Evolutionary conservation across 2,888 invertebrate genomes (phyloP), one percentile per base, ranked within the genome.

Genomic region (Ormyrus nitidulus): DNA sequence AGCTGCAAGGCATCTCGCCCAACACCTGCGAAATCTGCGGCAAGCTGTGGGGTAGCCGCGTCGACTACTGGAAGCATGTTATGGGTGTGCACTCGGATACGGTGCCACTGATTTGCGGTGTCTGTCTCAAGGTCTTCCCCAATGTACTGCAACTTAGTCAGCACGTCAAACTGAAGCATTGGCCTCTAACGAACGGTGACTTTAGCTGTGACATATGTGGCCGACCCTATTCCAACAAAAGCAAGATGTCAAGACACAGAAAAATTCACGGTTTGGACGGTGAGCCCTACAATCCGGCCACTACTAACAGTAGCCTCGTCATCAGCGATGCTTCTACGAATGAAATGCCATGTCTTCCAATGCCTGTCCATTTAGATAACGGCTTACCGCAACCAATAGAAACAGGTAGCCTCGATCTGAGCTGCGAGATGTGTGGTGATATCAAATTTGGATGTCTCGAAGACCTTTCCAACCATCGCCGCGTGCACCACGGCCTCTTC

Each of bases 401-500:
- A 13, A 62, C 76, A 8, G 11, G 53, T 3, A 34, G 71, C 0
- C 5, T 64, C 11, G 76, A 78, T 5, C 83, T 90, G 4, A 87
- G 79, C 51, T 90, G 90, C 81, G 90, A 90, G 10, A 85, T 87
- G 76, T 90, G 90, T 56, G 81, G 84, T 5, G 87, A 89, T 13
- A 64, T 87, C 4, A 89, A 88, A 58, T 93, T 93, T 83, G 86
- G 90, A 13, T 90, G 88, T 64, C 90, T 92, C 76, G 92, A 92
- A 72, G 92, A 92, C 51, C 91, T 93, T 54, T 92, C 92, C 81
- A 90, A 92, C 74, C 93, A 93, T 84, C 88, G 93, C 10, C 87
- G 92, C 56, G 89, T 90, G 56, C 88, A 90, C 51, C 93, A 93
- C 84, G 91, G 91, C 51, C 91, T 93, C 8, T 93, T 93, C 84